These are phyloP conservation scores for Pachypanchax playfairii DNA, from an alignment of 2,113 vertebrate genomes.

Conservation along the genomic window DNA sequence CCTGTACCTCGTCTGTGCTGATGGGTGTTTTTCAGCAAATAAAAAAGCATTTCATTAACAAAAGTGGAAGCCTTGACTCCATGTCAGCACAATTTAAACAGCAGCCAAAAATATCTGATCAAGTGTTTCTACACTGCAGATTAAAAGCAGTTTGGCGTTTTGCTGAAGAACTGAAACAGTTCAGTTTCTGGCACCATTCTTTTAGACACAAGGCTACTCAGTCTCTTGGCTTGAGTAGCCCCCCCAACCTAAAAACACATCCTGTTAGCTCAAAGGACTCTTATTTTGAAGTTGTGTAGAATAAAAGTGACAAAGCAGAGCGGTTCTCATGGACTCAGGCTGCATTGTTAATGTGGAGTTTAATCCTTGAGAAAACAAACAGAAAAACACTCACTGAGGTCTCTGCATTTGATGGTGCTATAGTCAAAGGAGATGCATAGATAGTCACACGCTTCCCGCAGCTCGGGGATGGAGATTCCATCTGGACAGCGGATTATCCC, in stretches of 20 bases:
- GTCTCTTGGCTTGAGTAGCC: no score
- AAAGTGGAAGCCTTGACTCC: not conserved
- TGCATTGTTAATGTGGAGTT: not conserved
- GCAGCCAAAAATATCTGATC: not conserved
- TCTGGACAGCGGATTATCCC: conserved; percentile 98
- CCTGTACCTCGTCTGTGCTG: not conserved
- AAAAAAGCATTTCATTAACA: not conserved
- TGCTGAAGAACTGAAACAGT: not conserved
- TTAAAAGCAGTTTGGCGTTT: not conserved
- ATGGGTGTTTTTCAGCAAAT: not conserved
- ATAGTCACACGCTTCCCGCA: conserved; percentile 98
- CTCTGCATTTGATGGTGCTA: conserved; percentile 99
- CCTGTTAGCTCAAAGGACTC: not conserved
- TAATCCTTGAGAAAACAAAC: not conserved
- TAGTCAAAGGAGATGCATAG: conserved; percentile 99
- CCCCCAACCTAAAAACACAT: no score
- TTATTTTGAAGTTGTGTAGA: not conserved
- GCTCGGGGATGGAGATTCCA: conserved; percentile 98
- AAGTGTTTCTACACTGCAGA: not conserved
- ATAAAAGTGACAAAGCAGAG: not conserved
- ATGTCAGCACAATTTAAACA: not conserved
- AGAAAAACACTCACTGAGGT: conserved; percentile 94
- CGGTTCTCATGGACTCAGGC: not conserved
- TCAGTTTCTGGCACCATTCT: not conserved
- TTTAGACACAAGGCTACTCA: not conserved